Base-by-base conservation (phyloP, 2,888 invertebrate species). In the Andricus quercusramuli region DNA sequence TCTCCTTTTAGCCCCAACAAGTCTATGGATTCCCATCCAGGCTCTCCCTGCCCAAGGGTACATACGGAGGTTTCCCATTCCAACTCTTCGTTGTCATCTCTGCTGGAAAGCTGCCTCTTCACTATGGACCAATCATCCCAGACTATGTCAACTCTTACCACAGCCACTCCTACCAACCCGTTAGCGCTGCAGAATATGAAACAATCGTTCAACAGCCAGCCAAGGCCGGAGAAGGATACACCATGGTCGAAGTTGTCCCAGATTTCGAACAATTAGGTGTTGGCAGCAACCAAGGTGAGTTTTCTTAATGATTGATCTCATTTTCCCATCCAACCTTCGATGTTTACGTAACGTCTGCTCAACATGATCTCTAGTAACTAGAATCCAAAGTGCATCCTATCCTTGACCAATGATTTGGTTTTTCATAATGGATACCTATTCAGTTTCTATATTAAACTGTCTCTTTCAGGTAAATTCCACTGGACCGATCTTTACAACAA, bases 11-110 rank as follows among this genome's bases (percentile, higher is more conserved):
- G 89, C 93, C 93, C 66, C 93, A 95, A 78, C 89, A 93, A 66
- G 84, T 92, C 86, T 94, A 94, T 82, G 94, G 95, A 64, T 94
- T 94, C 90, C 95, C 96, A 20, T 94, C 94, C 79, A 94, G 95
- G 85, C 92, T 96, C 78, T 89, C 95, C 89, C 92, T 96, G 80
- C 96, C 96, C 88, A 95, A 95, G 91, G 96, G 95, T 83, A 94
- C 93, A 84, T 91, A 92, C 86, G 95, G 94, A 79, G 96, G 96
- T 83, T 94, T 95, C 93, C 94, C 95, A 25, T 95, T 94, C 90
- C 94, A 95, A 84, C 90, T 96, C 79, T 95, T 95, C 76, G 94
- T 95, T 89, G 94, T 96, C 81, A 93, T 94, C 70, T 94, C 95
- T 25, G 93, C 94, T 17, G 91, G 93, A 56, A 92, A 93, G 9